Conservation (phyloP, 2,797 vertebrate species). For the Lepus oiostolus region DNA sequence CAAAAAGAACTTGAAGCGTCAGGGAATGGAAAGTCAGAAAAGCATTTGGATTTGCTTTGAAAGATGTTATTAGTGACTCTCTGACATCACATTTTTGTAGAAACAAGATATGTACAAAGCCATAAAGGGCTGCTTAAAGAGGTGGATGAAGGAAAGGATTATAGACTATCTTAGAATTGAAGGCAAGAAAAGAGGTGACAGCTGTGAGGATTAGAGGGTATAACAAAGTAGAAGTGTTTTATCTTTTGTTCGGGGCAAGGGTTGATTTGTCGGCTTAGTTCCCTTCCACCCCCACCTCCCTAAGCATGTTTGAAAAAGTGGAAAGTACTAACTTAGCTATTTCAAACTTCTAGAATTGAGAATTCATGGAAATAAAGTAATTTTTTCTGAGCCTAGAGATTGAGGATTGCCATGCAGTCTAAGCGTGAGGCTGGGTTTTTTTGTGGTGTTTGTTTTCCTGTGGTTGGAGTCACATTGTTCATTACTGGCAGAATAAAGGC, state of each 20-base stretch:
- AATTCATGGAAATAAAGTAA: background rate
- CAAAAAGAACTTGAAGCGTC: background rate
- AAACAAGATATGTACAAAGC: background rate
- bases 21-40: conserved; percentile 1
- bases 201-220: background rate
- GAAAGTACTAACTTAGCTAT: background rate
- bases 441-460: background rate
- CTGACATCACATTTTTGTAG: background rate
- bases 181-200: background rate
- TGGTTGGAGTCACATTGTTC: background rate
- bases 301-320: background rate
- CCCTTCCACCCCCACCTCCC: background rate
- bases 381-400: conserved; percentile 11
- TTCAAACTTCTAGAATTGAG: background rate
- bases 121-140: background rate
- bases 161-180: background rate
- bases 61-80: background rate
- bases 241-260: background rate
- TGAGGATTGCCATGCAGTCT: background rate
- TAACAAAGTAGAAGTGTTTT: background rate
- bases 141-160: background rate
- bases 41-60: conserved; percentile 41
- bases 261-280: background rate
- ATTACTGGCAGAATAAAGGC: background rate
- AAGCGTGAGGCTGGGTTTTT: background rate